phyloP scores from a whole-genome alignment of 2,888 invertebrate species.

The Clanis bilineata region DNA sequence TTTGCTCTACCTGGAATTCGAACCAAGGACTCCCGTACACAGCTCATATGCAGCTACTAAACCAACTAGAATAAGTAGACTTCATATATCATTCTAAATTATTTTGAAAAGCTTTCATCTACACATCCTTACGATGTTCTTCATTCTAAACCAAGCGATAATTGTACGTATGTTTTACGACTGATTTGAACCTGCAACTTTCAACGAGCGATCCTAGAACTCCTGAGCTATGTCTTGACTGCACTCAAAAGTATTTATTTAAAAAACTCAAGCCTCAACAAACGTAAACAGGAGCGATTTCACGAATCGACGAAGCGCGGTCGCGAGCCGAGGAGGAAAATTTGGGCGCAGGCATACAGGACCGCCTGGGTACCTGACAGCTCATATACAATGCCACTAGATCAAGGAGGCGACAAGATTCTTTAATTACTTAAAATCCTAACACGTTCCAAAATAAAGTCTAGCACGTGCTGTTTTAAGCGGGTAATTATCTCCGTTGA shows the following conservation, averaged over 20 bases:
- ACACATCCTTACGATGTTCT: too few relatives aligned
- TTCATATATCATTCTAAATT: too few relatives aligned
- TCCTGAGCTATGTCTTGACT: too few relatives aligned
- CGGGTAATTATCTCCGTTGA: slow-evolving; percentile 2
- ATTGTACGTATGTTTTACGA: too few relatives aligned
- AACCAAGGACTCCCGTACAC: too few relatives aligned
- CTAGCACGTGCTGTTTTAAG: not conserved
- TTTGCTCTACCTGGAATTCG: too few relatives aligned
- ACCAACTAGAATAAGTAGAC: too few relatives aligned
- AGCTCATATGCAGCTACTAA: too few relatives aligned
- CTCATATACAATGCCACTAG: not conserved
- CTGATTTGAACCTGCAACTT: too few relatives aligned
- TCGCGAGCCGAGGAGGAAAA: not conserved
- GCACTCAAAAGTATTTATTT: not conserved
- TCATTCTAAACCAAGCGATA: too few relatives aligned
- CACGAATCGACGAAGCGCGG: not conserved
- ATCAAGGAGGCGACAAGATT: not conserved
- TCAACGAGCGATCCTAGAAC: too few relatives aligned
- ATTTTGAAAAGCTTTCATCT: too few relatives aligned
- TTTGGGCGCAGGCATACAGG: not conserved
- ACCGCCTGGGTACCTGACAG: not conserved
- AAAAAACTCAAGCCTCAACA: not conserved
- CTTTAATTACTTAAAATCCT: not conserved
- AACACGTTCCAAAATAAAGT: not conserved
- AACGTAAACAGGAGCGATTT: slow-evolving; percentile 1